Conservation (phyloP, 1,140 invertebrate genomes). For the Leptonema lineaticorne region DNA sequence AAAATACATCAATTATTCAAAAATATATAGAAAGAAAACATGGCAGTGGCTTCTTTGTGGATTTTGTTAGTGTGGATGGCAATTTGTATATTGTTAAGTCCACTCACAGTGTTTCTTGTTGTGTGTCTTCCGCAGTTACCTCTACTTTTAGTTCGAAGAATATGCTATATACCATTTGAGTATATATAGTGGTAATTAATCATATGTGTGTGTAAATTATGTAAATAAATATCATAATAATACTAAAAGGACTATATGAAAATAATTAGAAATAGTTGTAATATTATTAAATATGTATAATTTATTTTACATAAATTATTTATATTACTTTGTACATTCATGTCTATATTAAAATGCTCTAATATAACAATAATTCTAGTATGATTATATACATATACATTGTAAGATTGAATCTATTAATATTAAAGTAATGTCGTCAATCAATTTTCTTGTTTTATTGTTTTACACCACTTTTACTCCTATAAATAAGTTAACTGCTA, state of each 20-base stretch:
- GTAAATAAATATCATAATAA: background rate
- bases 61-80: constrained; percentile 53
- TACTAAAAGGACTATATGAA: background rate
- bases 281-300: background rate
- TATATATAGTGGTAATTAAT: constrained; percentile 48
- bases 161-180: constrained; percentile 58
- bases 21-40: too few relatives aligned
- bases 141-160: constrained; percentile 53
- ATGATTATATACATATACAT: too few relatives aligned
- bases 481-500: too few relatives aligned
- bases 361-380: too few relatives aligned
- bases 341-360: too few relatives aligned
- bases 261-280: too few relatives aligned
- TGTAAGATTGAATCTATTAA: too few relatives aligned
- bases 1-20: too few relatives aligned
- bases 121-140: constrained; percentile 55
- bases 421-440: too few relatives aligned
- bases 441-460: too few relatives aligned
- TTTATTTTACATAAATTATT: background rate
- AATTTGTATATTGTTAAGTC: constrained; percentile 54
- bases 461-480: too few relatives aligned
- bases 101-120: constrained; percentile 56
- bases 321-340: too few relatives aligned
- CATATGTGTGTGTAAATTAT: background rate
- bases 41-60: constrained; percentile 52